These are phyloP conservation scores for Sphyrna mokarran DNA, from an alignment of 2,113 vertebrate species.

Conservation along the genomic window DNA sequence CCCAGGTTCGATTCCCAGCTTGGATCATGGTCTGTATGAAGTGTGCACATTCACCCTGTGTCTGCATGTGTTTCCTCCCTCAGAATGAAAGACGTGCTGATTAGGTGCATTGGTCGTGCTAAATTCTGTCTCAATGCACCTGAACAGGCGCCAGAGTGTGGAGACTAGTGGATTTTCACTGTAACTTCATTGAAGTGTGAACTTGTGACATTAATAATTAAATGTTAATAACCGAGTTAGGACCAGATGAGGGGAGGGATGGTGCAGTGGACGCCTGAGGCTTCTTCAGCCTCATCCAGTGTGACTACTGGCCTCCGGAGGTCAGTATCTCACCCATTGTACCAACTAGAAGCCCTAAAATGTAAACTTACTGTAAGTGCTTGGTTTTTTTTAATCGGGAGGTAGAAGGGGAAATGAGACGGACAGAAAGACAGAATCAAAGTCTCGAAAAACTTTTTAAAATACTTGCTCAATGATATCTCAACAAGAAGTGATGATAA, in stretches of 20 bases:
- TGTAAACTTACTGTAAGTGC: not conserved
- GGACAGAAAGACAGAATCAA: not conserved
- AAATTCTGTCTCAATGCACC: too few relatives aligned
- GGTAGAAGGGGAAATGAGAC: not conserved
- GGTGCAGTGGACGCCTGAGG: not conserved
- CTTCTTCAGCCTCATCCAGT: not conserved
- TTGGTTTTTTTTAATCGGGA: not conserved
- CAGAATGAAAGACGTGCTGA: too few relatives aligned
- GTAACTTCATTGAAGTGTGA: too few relatives aligned
- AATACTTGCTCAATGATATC: not conserved
- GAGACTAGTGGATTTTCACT: too few relatives aligned
- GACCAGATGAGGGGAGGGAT: not conserved
- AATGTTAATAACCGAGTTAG: not conserved
- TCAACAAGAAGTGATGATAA: conserved; percentile 1
- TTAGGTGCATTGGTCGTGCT: too few relatives aligned
- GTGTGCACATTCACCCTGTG: too few relatives aligned
- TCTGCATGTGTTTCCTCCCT: too few relatives aligned
- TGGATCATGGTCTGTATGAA: too few relatives aligned
- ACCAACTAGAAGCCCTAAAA: not conserved
- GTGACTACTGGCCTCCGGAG: not conserved
- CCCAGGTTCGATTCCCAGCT: too few relatives aligned
- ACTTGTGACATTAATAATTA: too few relatives aligned
- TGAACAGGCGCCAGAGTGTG: too few relatives aligned
- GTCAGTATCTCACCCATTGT: not conserved
- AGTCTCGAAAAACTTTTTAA: not conserved